Percentiles rank a stretch among this genome's conserved stretches.
Conservation (phyloP, 1,140 invertebrate species). For the Bradynema listronoti region DNA sequence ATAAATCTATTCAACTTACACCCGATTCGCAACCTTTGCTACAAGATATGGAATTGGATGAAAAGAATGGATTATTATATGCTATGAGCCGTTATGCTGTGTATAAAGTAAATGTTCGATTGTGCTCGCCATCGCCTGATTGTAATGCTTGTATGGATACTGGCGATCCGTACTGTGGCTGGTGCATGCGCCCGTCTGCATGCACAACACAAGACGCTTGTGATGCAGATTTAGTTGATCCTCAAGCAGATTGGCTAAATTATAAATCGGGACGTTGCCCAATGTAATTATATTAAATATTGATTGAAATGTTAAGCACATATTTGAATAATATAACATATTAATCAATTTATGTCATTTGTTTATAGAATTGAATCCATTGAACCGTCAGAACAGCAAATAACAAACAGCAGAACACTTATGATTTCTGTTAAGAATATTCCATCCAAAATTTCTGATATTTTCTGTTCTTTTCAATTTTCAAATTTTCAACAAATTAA, state of each 20-base stretch:
- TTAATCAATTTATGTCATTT: slow-evolving; percentile 14
- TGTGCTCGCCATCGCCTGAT: slow-evolving; percentile 35
- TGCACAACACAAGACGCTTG: slow-evolving; percentile 34
- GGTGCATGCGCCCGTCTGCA: slow-evolving; percentile 41
- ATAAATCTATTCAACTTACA: slow-evolving; percentile 43
- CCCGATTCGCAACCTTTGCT: slow-evolving; percentile 30
- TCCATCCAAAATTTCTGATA: slow-evolving; percentile 28
- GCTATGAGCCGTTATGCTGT: slow-evolving; percentile 27
- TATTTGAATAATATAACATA: slow-evolving; percentile 15
- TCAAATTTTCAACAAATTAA: slow-evolving; percentile 40
- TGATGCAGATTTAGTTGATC: slow-evolving; percentile 26
- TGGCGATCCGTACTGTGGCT: slow-evolving; percentile 55
- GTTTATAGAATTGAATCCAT: slow-evolving; percentile 48
- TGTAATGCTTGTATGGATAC: slow-evolving; percentile 45
- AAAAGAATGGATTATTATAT: slow-evolving; percentile 43
- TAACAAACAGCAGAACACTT: slow-evolving; percentile 44
- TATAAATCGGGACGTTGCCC: slow-evolving; percentile 53
- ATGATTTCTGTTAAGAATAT: slow-evolving; percentile 50
- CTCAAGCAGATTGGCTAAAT: slow-evolving; percentile 49
- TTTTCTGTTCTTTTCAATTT: slow-evolving; percentile 36
- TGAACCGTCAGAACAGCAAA: slow-evolving; percentile 52
- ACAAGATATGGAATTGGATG: slow-evolving; percentile 46
- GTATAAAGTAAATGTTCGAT: slow-evolving; percentile 44
- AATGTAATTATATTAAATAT: slow-evolving; percentile 28
- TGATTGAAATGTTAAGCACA: neutral